phyloP scores from a whole-genome alignment of 2,113 vertebrate species.

The Saccopteryx leptura region DNA sequence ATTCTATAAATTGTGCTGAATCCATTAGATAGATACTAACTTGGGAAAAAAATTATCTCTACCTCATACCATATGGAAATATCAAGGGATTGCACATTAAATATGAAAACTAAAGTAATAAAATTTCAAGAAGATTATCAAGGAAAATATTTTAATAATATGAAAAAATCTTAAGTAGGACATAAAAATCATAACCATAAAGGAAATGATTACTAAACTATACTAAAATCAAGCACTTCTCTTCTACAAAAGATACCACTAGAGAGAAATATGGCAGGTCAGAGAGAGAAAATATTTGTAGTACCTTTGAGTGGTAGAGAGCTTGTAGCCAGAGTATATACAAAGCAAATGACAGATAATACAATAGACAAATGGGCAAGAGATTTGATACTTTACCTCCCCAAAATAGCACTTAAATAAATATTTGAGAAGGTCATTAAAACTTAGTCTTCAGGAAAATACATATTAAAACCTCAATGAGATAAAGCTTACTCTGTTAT shows the following conservation, averaged over 20 bases:
- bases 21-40: background rate
- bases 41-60: background rate
- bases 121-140: background rate
- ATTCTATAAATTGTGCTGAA: background rate
- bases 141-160: background rate
- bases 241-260: background rate
- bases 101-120: background rate
- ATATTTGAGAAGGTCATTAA: background rate
- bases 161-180: background rate
- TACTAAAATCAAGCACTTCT: background rate
- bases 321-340: background rate
- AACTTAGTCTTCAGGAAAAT: background rate
- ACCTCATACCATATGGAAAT: background rate
- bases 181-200: background rate
- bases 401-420: background rate
- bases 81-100: background rate
- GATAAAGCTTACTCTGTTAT: background rate
- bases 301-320: background rate
- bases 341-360: background rate
- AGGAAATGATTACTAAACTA: conserved; percentile 24
- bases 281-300: background rate
- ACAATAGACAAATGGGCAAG: background rate
- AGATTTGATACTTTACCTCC: background rate
- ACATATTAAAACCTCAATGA: background rate
- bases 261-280: background rate